phyloP scores from a whole-genome alignment of 2,113 vertebrate genomes.

The Gavialis gangeticus region DNA sequence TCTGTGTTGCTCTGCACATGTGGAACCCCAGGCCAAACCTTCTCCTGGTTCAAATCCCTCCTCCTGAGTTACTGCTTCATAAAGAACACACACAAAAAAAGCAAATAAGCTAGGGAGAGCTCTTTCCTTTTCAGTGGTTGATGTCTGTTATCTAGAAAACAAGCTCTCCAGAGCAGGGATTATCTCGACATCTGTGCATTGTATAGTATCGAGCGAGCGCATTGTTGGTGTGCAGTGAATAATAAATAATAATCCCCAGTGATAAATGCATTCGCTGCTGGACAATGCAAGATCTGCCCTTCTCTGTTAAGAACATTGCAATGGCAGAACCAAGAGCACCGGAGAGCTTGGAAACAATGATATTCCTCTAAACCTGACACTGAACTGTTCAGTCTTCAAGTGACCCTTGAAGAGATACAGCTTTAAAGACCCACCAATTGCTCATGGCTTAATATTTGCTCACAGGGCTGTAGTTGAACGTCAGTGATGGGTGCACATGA shows the following conservation, averaged over 20 bases:
- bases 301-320: background rate
- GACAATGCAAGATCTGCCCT: background rate
- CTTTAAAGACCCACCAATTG: background rate
- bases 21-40: background rate
- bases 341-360: background rate
- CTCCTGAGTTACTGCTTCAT: background rate
- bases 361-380: background rate
- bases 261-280: background rate
- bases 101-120: background rate
- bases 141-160: background rate
- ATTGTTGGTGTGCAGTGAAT: background rate
- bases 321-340: accelerated
- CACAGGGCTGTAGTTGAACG: background rate
- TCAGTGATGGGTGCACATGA: background rate
- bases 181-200: background rate
- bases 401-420: conserved; percentile 32
- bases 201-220: background rate
- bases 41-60: background rate
- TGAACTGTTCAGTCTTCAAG: conserved; percentile 1
- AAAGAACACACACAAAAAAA: background rate
- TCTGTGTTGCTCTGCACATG: background rate
- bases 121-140: background rate
- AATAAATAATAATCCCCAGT: background rate
- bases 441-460: conserved; percentile 36
- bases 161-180: background rate